A percentile compares a stretch with the other conserved stretches of the same genome.
Conservation (phyloP, 64 coral and sea anemone species). For the Porites lutea region DNA sequence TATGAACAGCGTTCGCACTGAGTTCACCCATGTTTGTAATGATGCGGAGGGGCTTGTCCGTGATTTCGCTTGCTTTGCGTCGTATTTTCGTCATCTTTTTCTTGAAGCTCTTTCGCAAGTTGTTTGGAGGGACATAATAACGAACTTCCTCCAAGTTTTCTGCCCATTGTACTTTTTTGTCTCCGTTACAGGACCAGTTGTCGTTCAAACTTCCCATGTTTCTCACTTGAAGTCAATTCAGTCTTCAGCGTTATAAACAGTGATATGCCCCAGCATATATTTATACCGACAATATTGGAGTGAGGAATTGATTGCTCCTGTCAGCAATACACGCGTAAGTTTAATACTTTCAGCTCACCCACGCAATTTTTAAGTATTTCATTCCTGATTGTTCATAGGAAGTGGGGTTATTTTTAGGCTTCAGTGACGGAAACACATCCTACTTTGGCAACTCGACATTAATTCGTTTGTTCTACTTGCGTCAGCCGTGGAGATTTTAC, state of each 20-base stretch:
- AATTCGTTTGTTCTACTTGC: conserved; percentile 23
- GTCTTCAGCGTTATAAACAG: not conserved
- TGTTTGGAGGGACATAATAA: conserved; percentile 78
- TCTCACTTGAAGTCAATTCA: not conserved
- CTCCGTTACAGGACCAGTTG: not conserved
- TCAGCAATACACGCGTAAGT: conserved; percentile 7
- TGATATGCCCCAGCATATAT: not conserved
- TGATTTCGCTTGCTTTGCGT: conserved; percentile 81
- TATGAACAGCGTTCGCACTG: conserved; percentile 66
- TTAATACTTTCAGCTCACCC: conserved; percentile 16
- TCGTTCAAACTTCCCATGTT: conserved; percentile 4
- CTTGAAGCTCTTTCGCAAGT: conserved; percentile 70
- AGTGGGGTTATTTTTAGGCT: conserved; percentile 40
- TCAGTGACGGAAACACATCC: not conserved
- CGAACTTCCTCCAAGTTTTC: conserved; percentile 86
- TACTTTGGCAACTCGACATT: conserved; percentile 2
- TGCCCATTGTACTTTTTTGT: conserved; percentile 87
- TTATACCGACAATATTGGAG: not conserved
- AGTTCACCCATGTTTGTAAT: conserved; percentile 90
- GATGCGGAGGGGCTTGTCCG: conserved; percentile 89
- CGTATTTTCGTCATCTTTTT: conserved; percentile 74
- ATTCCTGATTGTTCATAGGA: conserved; percentile 11
- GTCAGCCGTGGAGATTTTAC: conserved; percentile 5
- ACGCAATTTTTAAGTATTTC: conserved; percentile 13
- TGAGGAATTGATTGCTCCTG: not conserved